Evolutionary conservation across 2,797 vertebrate species (phyloP), one percentile per base, ranked within the genome.

Genomic region (Tragelaphus oryx): DNA sequence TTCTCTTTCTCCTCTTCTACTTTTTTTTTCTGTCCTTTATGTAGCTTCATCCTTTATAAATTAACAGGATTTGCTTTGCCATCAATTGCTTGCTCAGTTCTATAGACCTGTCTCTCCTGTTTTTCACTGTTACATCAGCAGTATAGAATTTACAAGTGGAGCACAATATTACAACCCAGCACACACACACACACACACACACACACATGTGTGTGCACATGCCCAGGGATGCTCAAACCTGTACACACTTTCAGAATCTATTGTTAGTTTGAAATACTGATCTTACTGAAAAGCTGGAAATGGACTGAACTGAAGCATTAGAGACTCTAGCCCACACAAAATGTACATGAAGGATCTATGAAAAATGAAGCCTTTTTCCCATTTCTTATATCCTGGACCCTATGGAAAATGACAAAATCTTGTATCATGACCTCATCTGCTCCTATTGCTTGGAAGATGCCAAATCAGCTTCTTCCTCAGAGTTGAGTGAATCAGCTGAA

Each of bases 211-310:
- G 74, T 50, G 46, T n/a, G 22, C 50, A 84, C 20, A 26, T 52
- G 78, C 79, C 28, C 9, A 50, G 9, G 16, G 20, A 57, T 46
- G 0, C 65, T 60, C 20, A 85, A 54, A 86, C 33, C 17, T 80
- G 20, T 17, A 50, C 22, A 78, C 22, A 92, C 44, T 83, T 57
- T 59, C n/a, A 95, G 50, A 94, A 78, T 93, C 68, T 96, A 95
- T 62, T 93, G 89, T 55, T 95, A 90, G 68, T 85, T 95, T 96
- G 92, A 97, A 97, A 96, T 96, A 96, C 83, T 54, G 83, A 95
- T 95, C 86, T 93, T 87, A 89, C 13, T 91, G 62, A 87, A 96
- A 55, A 85, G 75, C 44, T 94, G 37, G 48, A 96, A 95, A 91
- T 76, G 11, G 57, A 37, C 79, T 60, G n/a, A 97, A 87, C 95